Evolutionary conservation across 2,888 invertebrate genomes (phyloP), one percentile per base, ranked within the genome.

Genomic region (Hemithea aestivaria): DNA sequence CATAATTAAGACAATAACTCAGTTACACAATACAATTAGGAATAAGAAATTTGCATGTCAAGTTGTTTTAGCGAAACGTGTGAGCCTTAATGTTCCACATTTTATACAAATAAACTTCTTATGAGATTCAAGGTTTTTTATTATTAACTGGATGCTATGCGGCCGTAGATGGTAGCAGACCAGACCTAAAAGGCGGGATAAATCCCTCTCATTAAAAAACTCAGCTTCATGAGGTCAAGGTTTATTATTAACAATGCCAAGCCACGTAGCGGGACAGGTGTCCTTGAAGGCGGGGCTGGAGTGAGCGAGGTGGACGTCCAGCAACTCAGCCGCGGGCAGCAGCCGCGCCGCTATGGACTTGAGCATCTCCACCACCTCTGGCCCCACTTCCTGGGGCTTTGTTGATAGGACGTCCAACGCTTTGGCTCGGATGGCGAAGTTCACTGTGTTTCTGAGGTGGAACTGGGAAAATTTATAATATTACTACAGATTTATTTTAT

Each of bases 161-260:
- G n/a, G n/a, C n/a, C n/a, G n/a, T n/a, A n/a, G n/a, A n/a, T n/a
- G n/a, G n/a, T n/a, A n/a, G n/a, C n/a, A n/a, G n/a, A n/a, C n/a
- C n/a, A n/a, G n/a, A n/a, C n/a, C n/a, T n/a, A n/a, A n/a, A 23
- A 23, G n/a, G 3, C 3, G 23, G 3, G n/a, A 11, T 24, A 11
- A 26, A 26, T 1, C 5, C 9, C 20, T 22, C n/a, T n/a, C n/a
- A n/a, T n/a, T n/a, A n/a, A n/a, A 21, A 35, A 1, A 11, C n/a
- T 7, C 6, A 25, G 7, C 24, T 6, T 27, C 3, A 25, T 61
- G 35, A 59, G 22, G 60, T n/a, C n/a, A n/a, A n/a, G n/a, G 52
- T 72, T 81, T 82, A 71, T 76, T 80, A 56, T 81, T 81, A 16
- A 83, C 82, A 10, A 84, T 83, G 0, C 76, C 79, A 0, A 83